Evolutionary conservation across 2,797 vertebrate species (phyloP).

Genomic region (Leucoraja ocellata): DNA sequence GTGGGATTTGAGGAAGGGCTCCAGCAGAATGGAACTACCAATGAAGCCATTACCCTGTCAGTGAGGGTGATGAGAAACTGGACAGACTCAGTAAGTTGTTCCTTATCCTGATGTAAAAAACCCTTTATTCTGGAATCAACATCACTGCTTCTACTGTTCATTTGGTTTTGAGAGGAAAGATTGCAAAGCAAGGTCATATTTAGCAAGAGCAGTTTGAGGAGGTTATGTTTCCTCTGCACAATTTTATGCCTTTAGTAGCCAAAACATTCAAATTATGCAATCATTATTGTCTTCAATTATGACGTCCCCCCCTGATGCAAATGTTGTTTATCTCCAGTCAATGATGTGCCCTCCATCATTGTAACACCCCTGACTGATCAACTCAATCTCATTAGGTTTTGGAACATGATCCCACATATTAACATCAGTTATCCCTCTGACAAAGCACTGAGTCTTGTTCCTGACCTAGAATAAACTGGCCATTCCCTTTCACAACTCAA

Average conservation of each 20-base stretch:
- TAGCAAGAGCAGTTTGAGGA: background rate
- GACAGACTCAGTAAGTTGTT: background rate
- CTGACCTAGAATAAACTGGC: background rate
- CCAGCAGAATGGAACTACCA: background rate
- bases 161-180: too few relatives aligned
- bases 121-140: background rate
- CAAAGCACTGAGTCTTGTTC: background rate
- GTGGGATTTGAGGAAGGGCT: background rate
- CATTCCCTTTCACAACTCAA: too few relatives aligned
- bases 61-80: background rate
- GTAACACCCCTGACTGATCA: background rate
- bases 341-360: background rate
- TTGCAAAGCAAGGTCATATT: too few relatives aligned
- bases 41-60: background rate
- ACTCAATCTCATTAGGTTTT: background rate
- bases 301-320: background rate
- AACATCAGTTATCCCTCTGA: background rate
- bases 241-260: background rate
- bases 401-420: background rate
- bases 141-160: background rate
- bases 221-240: background rate
- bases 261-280: background rate
- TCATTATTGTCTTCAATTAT: background rate
- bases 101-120: background rate
- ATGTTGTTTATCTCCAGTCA: background rate